Conservation (phyloP, 2,888 invertebrate species). For the Leptogaster cylindrica region DNA sequence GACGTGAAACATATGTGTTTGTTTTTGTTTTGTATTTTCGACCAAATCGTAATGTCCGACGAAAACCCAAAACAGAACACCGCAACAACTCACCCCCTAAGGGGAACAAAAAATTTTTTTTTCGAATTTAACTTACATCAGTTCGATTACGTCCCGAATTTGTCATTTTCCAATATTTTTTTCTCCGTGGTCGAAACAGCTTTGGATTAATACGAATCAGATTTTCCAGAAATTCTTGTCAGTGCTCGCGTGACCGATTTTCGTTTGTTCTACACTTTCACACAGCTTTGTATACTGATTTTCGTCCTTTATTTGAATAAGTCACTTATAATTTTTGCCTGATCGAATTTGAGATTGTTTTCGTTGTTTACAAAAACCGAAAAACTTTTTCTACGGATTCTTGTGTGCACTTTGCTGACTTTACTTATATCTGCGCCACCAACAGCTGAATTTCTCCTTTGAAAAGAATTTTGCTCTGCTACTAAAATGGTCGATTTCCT, state of each 20-base stretch:
- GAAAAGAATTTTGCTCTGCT: no score
- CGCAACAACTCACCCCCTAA: neutral
- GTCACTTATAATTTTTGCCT: no score
- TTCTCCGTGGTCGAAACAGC: slow-evolving; percentile 39
- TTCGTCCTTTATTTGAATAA: slow-evolving; percentile 4
- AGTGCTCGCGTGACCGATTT: no score
- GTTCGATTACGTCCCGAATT: slow-evolving; percentile 71
- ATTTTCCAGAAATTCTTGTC: neutral
- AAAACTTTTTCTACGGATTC: neutral
- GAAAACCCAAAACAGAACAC: neutral
- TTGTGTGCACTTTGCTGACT: slow-evolving; percentile 10
- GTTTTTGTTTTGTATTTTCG: slow-evolving; percentile 30
- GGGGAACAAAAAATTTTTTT: neutral
- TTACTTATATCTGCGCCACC: neutral
- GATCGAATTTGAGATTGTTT: no score
- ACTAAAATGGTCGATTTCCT: no score
- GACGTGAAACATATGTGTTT: slow-evolving; percentile 27
- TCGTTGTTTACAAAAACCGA: no score
- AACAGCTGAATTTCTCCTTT: no score
- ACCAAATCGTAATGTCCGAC: slow-evolving; percentile 6
- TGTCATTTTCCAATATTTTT: slow-evolving; percentile 61
- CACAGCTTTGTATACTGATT: neutral
- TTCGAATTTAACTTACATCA: slow-evolving; percentile 63
- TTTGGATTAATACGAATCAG: slow-evolving; percentile 2
- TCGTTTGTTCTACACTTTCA: no score